Conservation (phyloP, 2,888 invertebrate genomes). For the Heliconius ismenius region DNA sequence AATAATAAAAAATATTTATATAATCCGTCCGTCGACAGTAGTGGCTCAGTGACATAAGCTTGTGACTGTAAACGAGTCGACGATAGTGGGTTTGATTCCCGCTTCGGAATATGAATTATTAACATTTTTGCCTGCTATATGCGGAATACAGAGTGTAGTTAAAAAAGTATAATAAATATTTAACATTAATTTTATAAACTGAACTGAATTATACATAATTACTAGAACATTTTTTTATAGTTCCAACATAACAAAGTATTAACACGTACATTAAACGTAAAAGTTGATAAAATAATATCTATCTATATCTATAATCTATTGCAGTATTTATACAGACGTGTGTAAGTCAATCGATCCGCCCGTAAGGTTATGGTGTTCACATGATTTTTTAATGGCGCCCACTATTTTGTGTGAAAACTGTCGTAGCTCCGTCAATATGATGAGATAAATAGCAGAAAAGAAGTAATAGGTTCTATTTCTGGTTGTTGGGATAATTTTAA, state of each 20-base stretch:
- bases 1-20: too few relatives aligned
- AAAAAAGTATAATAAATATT: background rate
- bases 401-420: conserved; percentile 19
- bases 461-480: background rate
- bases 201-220: too few relatives aligned
- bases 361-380: conserved; percentile 19
- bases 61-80: too few relatives aligned
- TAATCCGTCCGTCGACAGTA: too few relatives aligned
- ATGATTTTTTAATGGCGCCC: conserved; percentile 26
- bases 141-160: background rate
- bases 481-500: background rate
- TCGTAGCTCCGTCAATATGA: background rate
- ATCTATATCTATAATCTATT: conserved; percentile 8
- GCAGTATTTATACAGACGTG: conserved; percentile 18
- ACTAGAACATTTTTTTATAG: too few relatives aligned
- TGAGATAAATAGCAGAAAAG: background rate
- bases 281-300: conserved; percentile 2
- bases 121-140: too few relatives aligned
- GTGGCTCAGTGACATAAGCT: too few relatives aligned
- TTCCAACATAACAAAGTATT: background rate
- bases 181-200: too few relatives aligned
- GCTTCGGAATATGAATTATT: too few relatives aligned
- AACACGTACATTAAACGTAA: background rate
- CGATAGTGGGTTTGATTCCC: rapidly evolving
- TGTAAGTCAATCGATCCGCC: conserved; percentile 31